A percentile compares a stretch with the other conserved stretches of the same genome.
phyloP scores from a whole-genome alignment of 1,140 invertebrate genomes.

The Pteromalus puparum region DNA sequence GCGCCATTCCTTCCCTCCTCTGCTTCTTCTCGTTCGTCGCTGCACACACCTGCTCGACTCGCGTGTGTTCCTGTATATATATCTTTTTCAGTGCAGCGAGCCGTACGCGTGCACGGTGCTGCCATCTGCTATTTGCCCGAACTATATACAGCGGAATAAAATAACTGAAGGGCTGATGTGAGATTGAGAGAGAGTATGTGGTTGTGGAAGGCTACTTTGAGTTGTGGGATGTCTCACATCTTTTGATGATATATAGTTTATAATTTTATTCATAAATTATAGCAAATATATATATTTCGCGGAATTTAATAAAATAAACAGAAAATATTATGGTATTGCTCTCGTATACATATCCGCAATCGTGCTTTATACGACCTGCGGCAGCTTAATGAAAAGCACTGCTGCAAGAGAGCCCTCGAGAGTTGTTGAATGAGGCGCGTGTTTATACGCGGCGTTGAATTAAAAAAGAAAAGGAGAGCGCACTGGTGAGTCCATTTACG shows the following conservation, averaged over 20 bases:
- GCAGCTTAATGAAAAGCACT: slow-evolving; percentile 32
- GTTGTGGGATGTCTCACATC: too few species aligned
- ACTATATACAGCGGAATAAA: slow-evolving; percentile 59
- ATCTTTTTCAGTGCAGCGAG: slow-evolving; percentile 60
- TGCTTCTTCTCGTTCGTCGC: not conserved
- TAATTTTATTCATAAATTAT: too few species aligned
- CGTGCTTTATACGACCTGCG: slow-evolving; percentile 17
- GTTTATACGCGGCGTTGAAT: slow-evolving; percentile 14
- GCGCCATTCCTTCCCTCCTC: not conserved
- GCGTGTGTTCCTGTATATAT: not conserved
- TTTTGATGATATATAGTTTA: too few species aligned
- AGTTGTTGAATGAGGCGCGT: slow-evolving; percentile 23
- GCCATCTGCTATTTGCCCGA: slow-evolving; percentile 70
- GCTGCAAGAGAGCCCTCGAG: slow-evolving; percentile 10
- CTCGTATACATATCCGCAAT: not conserved
- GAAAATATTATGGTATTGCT: not conserved
- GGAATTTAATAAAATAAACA: not conserved
- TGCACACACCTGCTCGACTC: not conserved
- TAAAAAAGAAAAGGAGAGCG: not conserved
- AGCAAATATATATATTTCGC: not conserved
- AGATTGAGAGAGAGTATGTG: not conserved
- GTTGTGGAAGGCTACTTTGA: not conserved
- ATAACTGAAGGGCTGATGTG: not conserved
- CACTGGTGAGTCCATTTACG: slow-evolving; percentile 17
- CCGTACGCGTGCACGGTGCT: slow-evolving; percentile 62